Conservation (phyloP, 2,113 vertebrate species). For the Psittacara wagleri region DNA sequence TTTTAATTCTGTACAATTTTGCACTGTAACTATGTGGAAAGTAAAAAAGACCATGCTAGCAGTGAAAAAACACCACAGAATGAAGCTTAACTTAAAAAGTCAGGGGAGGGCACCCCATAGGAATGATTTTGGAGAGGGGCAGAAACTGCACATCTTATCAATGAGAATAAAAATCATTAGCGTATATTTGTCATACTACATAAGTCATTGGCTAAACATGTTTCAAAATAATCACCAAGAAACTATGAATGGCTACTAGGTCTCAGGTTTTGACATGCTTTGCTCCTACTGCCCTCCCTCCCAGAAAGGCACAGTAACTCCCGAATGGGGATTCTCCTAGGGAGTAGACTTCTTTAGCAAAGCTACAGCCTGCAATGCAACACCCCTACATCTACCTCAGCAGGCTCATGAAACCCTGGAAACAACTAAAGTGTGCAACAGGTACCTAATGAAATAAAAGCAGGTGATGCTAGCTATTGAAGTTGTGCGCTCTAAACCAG, state of each 20-base stretch:
- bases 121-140: not conserved
- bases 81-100: not conserved
- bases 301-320: not conserved
- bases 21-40: not conserved
- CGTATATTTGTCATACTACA: not conserved
- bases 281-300: not conserved
- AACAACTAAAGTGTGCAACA: not conserved
- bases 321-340: fast-evolving
- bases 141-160: not conserved
- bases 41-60: not conserved
- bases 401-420: not conserved
- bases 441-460: not conserved
- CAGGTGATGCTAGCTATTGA: not conserved
- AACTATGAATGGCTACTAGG: not conserved
- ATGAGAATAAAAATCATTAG: not conserved
- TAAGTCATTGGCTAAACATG: not conserved
- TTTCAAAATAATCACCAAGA: not conserved
- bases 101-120: fast-evolving
- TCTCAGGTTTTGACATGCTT: not conserved
- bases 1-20: not conserved
- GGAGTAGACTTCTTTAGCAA: not conserved
- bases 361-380: not conserved
- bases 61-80: not conserved
- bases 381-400: no score
- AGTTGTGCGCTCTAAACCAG: not conserved